Conservation (phyloP, 1,140 invertebrate genomes). For the Ridgeia piscesae region DNA sequence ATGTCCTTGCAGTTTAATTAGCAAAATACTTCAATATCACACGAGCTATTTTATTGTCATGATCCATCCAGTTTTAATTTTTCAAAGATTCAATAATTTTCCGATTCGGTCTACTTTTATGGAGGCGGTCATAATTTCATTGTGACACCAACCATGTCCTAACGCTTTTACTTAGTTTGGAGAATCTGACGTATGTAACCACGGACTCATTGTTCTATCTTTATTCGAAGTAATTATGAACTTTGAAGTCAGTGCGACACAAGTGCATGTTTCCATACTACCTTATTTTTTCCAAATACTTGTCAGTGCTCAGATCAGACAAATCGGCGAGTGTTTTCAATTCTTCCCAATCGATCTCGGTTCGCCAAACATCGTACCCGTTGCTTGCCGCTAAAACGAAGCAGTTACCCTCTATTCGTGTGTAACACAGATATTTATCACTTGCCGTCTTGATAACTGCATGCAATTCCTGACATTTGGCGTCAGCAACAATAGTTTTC, state of each 20-base stretch:
- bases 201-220: too few relatives aligned
- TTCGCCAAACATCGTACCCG: constrained; percentile 9
- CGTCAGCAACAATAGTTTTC: constrained; percentile 60
- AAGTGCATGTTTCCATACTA: not conserved
- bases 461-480: constrained; percentile 57
- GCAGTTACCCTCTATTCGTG: not conserved
- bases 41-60: too few relatives aligned
- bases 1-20: too few relatives aligned
- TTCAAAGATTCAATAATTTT: too few relatives aligned
- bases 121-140: too few relatives aligned
- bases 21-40: too few relatives aligned
- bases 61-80: too few relatives aligned
- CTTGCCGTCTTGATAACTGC: constrained; percentile 33
- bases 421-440: constrained; percentile 48
- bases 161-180: too few relatives aligned
- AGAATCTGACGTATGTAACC: too few relatives aligned
- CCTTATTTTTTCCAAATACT: constrained; percentile 7
- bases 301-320: constrained; percentile 6
- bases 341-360: not conserved
- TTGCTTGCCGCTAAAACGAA: not conserved
- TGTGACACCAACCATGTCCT: too few relatives aligned
- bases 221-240: not conserved
- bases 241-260: not conserved
- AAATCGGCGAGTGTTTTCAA: not conserved
- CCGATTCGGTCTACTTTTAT: too few relatives aligned